Evolutionary conservation across 2,113 vertebrate species (phyloP).

Genomic region (Sakesphorus luctuosus): DNA sequence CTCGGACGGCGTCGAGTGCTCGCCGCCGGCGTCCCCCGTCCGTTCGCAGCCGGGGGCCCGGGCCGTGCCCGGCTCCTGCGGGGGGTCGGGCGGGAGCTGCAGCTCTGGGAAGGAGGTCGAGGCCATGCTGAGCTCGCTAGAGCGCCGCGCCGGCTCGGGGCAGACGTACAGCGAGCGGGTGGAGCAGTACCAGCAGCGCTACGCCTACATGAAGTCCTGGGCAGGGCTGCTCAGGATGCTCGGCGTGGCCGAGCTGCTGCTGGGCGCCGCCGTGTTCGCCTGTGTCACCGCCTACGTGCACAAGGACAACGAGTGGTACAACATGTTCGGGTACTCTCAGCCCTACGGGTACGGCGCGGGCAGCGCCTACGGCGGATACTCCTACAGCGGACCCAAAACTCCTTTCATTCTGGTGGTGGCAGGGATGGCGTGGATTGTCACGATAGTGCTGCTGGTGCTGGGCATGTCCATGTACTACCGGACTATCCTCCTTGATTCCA

Average conservation of each 20-base stretch:
- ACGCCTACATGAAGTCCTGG: constrained; percentile 97
- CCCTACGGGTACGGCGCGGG: constrained; percentile 77
- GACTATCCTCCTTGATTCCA: constrained; percentile 91
- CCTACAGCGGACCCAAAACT: constrained; percentile 89
- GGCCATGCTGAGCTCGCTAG: constrained; percentile 76
- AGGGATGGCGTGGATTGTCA: constrained; percentile 87
- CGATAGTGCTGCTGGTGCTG: constrained; percentile 87
- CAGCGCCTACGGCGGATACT: constrained; percentile 74
- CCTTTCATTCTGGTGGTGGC: constrained; percentile 89
- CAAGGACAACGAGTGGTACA: constrained; percentile 97
- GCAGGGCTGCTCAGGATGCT: constrained; percentile 90
- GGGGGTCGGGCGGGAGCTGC: constrained; percentile 79
- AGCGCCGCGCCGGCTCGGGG: constrained; percentile 71
- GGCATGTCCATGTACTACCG: constrained; percentile 95
- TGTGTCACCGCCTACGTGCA: constrained; percentile 93
- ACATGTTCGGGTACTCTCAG: constrained; percentile 86
- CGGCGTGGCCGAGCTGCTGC: constrained; percentile 83
- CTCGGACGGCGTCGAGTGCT: constrained; percentile 82
- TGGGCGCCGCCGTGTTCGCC: constrained; percentile 91
- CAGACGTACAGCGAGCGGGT: constrained; percentile 85
- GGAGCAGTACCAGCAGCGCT: constrained; percentile 84
- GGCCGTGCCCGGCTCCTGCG: constrained; percentile 71
- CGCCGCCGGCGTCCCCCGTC: constrained; percentile 85
- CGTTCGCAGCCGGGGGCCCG: background rate
- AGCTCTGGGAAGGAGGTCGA: constrained; percentile 77